These are phyloP conservation scores for Apamea anceps DNA, from an alignment of 2,888 invertebrate species.

Conservation along the genomic window DNA sequence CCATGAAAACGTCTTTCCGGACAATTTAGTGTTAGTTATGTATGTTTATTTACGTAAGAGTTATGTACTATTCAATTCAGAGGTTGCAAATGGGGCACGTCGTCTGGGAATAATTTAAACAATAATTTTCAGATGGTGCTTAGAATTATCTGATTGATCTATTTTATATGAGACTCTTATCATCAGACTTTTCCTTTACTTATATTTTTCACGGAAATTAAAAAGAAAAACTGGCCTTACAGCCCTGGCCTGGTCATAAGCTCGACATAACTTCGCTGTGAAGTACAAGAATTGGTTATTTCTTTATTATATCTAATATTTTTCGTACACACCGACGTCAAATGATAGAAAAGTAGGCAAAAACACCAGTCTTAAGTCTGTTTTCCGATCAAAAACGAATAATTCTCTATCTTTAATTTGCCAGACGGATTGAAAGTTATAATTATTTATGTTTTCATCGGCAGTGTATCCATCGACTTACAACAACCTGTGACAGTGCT, in stretches of 20 bases:
- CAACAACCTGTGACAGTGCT: background rate
- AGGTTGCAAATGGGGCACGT: slow-evolving; percentile 37
- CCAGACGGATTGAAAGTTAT: background rate
- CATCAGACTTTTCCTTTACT: background rate
- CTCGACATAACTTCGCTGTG: background rate
- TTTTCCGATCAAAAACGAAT: too few relatives aligned
- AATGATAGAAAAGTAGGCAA: background rate
- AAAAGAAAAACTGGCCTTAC: background rate
- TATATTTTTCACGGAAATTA: background rate
- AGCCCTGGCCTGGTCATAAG: background rate
- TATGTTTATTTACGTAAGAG: slow-evolving; percentile 32
- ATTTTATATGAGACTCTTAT: background rate
- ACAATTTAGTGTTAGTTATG: slow-evolving; percentile 48
- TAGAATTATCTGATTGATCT: slow-evolving; percentile 28
- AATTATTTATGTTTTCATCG: background rate
- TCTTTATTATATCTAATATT: background rate
- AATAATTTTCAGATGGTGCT: slow-evolving; percentile 31
- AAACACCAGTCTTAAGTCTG: too few relatives aligned
- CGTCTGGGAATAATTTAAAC: slow-evolving; percentile 40
- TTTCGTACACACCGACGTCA: background rate
- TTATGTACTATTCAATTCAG: slow-evolving; percentile 32
- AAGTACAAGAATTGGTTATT: background rate
- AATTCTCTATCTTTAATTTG: background rate
- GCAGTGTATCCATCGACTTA: background rate
- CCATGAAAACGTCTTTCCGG: slow-evolving; percentile 26